Percentiles rank a stretch among this genome's conserved stretches.
Conservation (phyloP, 2,888 invertebrate genomes). For the Hermaeophaga mercurialis region DNA sequence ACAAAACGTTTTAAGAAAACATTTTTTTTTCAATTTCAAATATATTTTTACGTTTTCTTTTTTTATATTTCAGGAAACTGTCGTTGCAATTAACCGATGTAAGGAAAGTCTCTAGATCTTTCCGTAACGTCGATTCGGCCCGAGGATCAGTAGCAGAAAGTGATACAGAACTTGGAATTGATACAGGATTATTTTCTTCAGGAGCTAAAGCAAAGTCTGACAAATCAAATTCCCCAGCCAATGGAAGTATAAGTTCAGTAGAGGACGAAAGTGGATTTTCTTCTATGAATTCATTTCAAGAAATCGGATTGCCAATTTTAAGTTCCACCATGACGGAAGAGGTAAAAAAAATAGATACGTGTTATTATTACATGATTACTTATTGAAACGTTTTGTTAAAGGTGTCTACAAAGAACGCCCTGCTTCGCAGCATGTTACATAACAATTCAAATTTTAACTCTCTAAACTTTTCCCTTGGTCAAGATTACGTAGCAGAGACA, state of each 20-base stretch:
- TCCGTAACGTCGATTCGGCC: conserved; percentile 34
- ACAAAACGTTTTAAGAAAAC: too few species aligned
- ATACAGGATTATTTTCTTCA: conserved; percentile 11
- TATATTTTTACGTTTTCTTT: too few species aligned
- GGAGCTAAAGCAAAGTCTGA: conserved; percentile 35
- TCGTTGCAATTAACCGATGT: conserved; percentile 50
- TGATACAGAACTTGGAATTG: conserved; percentile 37
- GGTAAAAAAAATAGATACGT: conserved; percentile 26
- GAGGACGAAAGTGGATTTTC: conserved; percentile 88
- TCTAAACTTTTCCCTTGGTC: conserved; percentile 28
- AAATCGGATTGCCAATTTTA: conserved; percentile 72
- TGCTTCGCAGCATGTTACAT: conserved; percentile 51
- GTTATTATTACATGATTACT: neutral
- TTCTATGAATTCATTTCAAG: conserved; percentile 84
- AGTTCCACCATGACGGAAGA: conserved; percentile 45
- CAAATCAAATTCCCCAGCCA: conserved; percentile 43
- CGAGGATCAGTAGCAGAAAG: conserved; percentile 45
- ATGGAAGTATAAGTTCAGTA: conserved; percentile 54
- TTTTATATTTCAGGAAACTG: conserved; percentile 40
- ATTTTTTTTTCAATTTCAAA: too few species aligned
- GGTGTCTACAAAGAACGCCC: conserved; percentile 47
- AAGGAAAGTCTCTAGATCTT: conserved; percentile 29
- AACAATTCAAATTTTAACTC: conserved; percentile 39
- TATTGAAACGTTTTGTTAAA: conserved; percentile 21
- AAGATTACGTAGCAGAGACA: conserved; percentile 18